Evolutionary conservation across 2,797 vertebrate species (phyloP).

Genomic region (Tapirus indicus): DNA sequence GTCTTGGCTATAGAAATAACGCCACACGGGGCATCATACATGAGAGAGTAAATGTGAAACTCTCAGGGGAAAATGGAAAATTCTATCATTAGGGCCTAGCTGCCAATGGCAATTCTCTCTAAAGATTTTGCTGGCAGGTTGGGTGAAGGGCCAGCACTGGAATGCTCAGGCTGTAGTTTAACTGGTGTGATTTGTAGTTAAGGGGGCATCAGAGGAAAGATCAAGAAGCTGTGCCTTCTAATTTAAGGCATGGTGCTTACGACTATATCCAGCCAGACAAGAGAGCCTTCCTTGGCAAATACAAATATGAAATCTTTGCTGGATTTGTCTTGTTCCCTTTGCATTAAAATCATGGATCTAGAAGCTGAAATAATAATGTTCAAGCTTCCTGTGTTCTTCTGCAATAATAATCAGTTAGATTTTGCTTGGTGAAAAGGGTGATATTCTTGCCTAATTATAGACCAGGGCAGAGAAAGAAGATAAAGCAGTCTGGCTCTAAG

Average conservation of each 20-base stretch:
- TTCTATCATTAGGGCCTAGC: background rate
- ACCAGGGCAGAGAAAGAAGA: background rate
- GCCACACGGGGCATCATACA: background rate
- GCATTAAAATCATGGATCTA: constrained; percentile 35
- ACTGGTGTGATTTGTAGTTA: background rate
- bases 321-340: constrained; percentile 14
- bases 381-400: constrained; percentile 34
- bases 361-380: constrained; percentile 61
- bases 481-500: constrained; percentile 35
- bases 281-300: constrained; percentile 41
- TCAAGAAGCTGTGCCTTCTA: background rate
- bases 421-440: background rate
- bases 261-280: background rate
- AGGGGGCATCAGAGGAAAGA: background rate
- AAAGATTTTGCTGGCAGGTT: background rate
- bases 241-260: background rate
- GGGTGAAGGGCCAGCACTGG: background rate
- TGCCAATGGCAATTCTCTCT: background rate
- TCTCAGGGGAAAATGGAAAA: background rate
- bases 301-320: constrained; percentile 5
- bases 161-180: background rate
- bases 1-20: background rate
- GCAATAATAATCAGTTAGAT: constrained; percentile 55
- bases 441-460: constrained; percentile 60
- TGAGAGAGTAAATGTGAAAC: background rate